Conservation (phyloP, 2,888 invertebrate genomes). For the Yponomeuta sedellus region DNA sequence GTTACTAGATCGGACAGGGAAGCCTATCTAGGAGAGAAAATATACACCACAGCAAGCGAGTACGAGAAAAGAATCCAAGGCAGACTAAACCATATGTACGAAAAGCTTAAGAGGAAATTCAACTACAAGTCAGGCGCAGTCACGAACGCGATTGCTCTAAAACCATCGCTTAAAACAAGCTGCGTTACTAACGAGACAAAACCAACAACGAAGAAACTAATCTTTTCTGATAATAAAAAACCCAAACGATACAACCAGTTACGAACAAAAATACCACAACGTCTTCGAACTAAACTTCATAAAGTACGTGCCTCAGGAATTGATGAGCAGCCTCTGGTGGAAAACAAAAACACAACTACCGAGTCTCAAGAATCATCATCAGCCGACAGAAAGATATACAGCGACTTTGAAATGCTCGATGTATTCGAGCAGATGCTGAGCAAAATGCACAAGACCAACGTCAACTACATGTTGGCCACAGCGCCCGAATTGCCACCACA, state of each 20-base stretch:
- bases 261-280: too few species aligned
- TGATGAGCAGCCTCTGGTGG: background rate
- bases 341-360: background rate
- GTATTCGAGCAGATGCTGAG: constrained; percentile 21
- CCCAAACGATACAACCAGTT: too few species aligned
- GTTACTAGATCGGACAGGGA: background rate
- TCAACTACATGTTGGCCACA: background rate
- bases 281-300: background rate
- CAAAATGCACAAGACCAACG: constrained; percentile 17
- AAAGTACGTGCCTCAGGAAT: background rate
- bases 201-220: too few species aligned
- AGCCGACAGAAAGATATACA: background rate
- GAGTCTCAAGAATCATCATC: background rate
- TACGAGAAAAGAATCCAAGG: background rate
- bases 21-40: background rate
- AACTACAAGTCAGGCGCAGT: background rate
- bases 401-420: background rate
- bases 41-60: background rate
- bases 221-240: too few species aligned
- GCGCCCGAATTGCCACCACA: background rate
- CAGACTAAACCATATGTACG: background rate
- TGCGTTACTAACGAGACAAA: too few species aligned
- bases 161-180: background rate
- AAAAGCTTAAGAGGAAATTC: background rate
- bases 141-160: background rate